phyloP scores from a whole-genome alignment of 2,888 invertebrate species.

The Xestia rhomboidea region DNA sequence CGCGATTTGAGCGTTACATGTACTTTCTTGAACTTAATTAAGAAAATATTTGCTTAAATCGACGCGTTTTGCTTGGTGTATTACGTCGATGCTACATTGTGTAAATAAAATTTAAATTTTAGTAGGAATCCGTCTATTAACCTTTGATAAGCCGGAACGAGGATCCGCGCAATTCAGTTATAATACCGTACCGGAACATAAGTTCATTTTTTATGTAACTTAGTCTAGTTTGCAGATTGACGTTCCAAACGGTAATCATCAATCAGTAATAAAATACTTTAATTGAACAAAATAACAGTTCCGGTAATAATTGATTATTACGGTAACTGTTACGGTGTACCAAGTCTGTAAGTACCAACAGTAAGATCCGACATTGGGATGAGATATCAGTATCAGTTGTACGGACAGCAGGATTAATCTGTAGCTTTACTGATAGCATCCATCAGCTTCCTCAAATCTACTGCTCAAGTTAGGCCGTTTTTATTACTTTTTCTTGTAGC shows the following conservation, averaged over 20 bases:
- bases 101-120: not conserved
- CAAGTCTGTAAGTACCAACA: not conserved
- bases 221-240: no score
- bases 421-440: constrained; percentile 13
- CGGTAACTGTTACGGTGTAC: not conserved
- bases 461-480: not conserved
- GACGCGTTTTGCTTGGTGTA: constrained; percentile 16
- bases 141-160: no score
- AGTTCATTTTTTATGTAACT: no score
- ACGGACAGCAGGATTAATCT: constrained; percentile 29
- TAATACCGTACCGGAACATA: no score
- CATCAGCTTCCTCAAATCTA: constrained; percentile 23
- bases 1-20: constrained; percentile 53
- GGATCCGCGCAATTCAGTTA: no score
- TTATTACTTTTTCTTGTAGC: not conserved
- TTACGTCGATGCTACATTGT: not conserved
- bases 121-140: not conserved
- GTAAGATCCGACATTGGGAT: not conserved
- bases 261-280: not conserved
- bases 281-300: not conserved
- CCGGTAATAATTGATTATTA: no score
- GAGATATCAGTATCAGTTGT: not conserved
- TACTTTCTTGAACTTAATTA: constrained; percentile 56
- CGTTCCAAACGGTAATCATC: not conserved
- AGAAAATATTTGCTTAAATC: constrained; percentile 33